Evolutionary conservation across 2,113 vertebrate genomes (phyloP).

Genomic region (Hippocampus mohnikei): DNA sequence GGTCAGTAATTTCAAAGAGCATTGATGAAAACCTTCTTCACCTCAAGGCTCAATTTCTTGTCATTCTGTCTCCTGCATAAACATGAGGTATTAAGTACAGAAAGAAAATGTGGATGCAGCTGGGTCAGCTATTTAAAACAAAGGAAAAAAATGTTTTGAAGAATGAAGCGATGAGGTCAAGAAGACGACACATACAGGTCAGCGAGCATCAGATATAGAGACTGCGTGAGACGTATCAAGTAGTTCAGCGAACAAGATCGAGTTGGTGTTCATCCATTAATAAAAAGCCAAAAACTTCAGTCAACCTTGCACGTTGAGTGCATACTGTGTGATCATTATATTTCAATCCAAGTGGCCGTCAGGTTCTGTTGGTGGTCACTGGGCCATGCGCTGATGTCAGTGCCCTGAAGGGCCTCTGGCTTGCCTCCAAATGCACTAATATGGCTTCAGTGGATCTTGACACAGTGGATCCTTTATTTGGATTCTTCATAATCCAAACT

Average conservation of each 20-base stretch:
- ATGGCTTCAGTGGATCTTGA: slow-evolving; percentile 31
- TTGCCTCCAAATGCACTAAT: slow-evolving; percentile 37
- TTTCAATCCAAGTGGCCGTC: slow-evolving; percentile 38
- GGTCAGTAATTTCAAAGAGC: not conserved
- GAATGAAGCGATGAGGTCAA: not conserved
- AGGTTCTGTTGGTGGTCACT: slow-evolving; percentile 49
- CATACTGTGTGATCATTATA: slow-evolving; percentile 52
- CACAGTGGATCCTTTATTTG: slow-evolving; percentile 21
- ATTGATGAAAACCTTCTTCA: not conserved
- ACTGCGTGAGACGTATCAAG: not conserved
- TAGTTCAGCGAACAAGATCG: slow-evolving; percentile 17
- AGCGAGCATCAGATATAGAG: not conserved
- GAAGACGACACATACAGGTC: not conserved
- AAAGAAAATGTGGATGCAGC: not conserved
- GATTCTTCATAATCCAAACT: slow-evolving; percentile 15
- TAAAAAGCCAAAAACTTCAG: slow-evolving; percentile 31
- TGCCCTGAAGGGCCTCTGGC: slow-evolving; percentile 51
- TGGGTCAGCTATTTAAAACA: not conserved
- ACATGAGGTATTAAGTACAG: not conserved
- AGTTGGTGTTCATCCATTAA: slow-evolving; percentile 27
- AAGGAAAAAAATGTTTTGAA: not conserved
- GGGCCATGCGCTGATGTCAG: slow-evolving; percentile 54
- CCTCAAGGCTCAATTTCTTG: not conserved
- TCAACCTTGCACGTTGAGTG: slow-evolving; percentile 44
- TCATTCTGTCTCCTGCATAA: not conserved